phyloP scores from a whole-genome alignment of 2,113 vertebrate genomes.

The Protobothrops flavoviridis region DNA sequence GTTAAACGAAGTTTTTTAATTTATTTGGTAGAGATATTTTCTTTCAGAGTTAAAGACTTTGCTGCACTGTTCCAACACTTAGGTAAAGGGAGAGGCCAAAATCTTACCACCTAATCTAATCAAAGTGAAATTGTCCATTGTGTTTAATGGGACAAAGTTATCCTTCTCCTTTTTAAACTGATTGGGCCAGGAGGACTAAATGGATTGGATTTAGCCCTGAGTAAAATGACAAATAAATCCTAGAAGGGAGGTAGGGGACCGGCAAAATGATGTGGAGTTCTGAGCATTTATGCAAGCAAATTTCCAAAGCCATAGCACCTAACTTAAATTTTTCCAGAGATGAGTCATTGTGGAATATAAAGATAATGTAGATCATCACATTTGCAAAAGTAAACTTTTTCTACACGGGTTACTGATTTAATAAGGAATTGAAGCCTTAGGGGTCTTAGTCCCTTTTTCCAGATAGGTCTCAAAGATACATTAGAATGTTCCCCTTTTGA shows the following conservation, averaged over 20 bases:
- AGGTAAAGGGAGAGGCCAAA: neutral
- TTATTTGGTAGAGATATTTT: neutral
- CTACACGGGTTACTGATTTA: neutral
- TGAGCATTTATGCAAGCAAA: neutral
- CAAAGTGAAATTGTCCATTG: neutral
- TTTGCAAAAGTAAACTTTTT: conserved; percentile 8
- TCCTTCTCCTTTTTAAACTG: neutral
- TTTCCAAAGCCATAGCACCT: neutral
- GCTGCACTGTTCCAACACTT: neutral
- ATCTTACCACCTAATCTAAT: neutral
- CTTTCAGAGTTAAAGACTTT: neutral
- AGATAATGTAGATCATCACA: neutral
- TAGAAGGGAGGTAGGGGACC: neutral
- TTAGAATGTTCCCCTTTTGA: neutral
- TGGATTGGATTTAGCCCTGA: neutral
- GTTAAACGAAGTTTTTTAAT: neutral
- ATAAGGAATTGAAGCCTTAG: neutral
- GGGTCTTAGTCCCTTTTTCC: neutral
- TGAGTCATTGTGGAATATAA: conserved; percentile 15
- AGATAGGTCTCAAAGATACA: neutral
- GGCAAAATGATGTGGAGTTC: neutral
- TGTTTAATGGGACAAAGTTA: neutral
- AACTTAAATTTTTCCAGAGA: neutral
- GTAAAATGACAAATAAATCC: neutral
- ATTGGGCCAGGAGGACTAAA: neutral